These are phyloP conservation scores for Eupithecia centaureata DNA, from an alignment of 2,888 invertebrate genomes.

Conservation along the genomic window DNA sequence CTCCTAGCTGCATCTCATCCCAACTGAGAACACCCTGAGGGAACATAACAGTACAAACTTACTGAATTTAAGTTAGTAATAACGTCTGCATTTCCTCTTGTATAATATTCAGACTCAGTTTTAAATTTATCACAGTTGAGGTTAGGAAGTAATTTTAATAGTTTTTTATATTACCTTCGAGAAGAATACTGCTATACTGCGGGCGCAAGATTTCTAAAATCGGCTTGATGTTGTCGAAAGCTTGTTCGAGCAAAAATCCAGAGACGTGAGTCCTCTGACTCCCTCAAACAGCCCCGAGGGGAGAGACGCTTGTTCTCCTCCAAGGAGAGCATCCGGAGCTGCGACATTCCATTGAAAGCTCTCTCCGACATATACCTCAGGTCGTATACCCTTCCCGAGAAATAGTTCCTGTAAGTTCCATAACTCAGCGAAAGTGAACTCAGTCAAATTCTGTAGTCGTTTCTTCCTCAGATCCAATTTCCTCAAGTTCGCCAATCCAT, in stretches of 20 bases:
- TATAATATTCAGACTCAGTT: conserved; percentile 75
- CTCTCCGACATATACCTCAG: conserved; percentile 89
- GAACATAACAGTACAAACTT: conserved; percentile 73
- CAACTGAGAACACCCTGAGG: conserved; percentile 66
- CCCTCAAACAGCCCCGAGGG: conserved; percentile 89
- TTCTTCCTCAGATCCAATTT: conserved; percentile 90
- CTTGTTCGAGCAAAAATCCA: conserved; percentile 91
- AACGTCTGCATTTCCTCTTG: conserved; percentile 66
- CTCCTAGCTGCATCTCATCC: conserved; percentile 50
- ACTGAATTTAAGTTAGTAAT: conserved; percentile 70
- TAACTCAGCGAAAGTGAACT: conserved; percentile 91
- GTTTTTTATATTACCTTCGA: conserved; percentile 88
- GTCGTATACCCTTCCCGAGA: conserved; percentile 87
- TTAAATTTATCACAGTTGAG: conserved; percentile 54
- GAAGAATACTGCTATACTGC: conserved; percentile 88
- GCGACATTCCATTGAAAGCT: conserved; percentile 90
- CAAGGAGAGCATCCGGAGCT: conserved; percentile 88
- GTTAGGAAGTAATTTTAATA: conserved; percentile 64
- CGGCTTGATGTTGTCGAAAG: conserved; percentile 89
- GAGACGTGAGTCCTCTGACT: conserved; percentile 88
- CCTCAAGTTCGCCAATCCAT: conserved; percentile 89
- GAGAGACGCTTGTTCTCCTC: conserved; percentile 89
- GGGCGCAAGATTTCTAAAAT: conserved; percentile 91
- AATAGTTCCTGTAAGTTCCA: conserved; percentile 88
- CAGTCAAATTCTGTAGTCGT: conserved; percentile 90